These are phyloP conservation scores for Lathronympha strigana DNA, from an alignment of 2,888 invertebrate genomes.

Conservation along the genomic window DNA sequence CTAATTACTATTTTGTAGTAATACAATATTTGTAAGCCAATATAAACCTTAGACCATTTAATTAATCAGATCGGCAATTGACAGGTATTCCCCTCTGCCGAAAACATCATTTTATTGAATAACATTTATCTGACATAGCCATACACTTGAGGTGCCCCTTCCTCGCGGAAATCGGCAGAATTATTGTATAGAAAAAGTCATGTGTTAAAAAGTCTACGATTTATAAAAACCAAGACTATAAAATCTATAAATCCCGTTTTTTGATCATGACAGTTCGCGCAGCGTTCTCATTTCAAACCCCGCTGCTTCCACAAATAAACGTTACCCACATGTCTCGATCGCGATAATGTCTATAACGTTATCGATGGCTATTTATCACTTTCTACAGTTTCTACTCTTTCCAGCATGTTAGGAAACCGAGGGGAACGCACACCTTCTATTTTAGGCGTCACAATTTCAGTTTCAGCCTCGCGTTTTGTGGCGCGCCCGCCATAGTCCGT, in stretches of 20 bases:
- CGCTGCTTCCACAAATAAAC: constrained; percentile 19
- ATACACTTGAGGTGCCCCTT: too few species aligned
- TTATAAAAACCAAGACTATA: not conserved
- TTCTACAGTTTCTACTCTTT: constrained; percentile 64
- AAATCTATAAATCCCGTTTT: constrained; percentile 9
- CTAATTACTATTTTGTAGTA: too few species aligned
- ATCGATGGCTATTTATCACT: constrained; percentile 53
- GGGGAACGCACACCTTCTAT: constrained; percentile 74
- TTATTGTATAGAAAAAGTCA: too few species aligned
- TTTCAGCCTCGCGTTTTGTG: constrained; percentile 72
- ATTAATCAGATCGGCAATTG: too few species aligned
- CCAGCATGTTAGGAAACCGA: constrained; percentile 61
- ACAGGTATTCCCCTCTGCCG: too few species aligned
- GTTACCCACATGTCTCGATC: constrained; percentile 21
- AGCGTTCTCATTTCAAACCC: constrained; percentile 11
- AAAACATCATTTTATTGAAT: too few species aligned
- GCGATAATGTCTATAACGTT: constrained; percentile 39
- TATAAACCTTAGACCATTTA: too few species aligned
- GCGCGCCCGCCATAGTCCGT: constrained; percentile 64
- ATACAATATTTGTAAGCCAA: too few species aligned
- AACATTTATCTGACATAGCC: too few species aligned
- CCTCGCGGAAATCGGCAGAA: too few species aligned
- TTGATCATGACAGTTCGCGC: constrained; percentile 23
- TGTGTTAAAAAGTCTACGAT: too few species aligned
- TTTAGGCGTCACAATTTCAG: constrained; percentile 79